These are phyloP conservation scores for Emydocephalus ijimae DNA, from an alignment of 2,113 vertebrate genomes.

Conservation along the genomic window DNA sequence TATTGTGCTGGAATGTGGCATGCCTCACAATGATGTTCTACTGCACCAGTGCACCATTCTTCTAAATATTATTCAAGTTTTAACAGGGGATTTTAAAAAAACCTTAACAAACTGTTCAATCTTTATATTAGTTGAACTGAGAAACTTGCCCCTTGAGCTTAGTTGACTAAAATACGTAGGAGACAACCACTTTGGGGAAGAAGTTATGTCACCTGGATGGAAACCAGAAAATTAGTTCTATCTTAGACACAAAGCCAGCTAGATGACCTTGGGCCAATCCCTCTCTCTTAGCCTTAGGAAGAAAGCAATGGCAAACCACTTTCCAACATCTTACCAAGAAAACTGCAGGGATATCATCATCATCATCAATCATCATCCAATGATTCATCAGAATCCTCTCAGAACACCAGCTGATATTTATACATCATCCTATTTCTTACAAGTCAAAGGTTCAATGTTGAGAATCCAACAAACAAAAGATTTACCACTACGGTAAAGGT, in stretches of 20 bases:
- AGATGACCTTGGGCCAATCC: neutral
- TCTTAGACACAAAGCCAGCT: neutral
- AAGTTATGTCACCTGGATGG: neutral
- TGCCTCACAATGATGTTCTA: conserved; percentile 32
- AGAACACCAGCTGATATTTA: neutral
- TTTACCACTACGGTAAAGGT: too few species aligned
- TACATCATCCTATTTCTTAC: neutral
- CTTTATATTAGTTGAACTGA: neutral
- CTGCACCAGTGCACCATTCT: conserved; percentile 44
- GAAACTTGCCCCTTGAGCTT: neutral
- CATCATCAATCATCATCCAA: too few species aligned
- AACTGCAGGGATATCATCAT: neutral
- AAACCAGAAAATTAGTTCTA: neutral
- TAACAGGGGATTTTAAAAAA: neutral
- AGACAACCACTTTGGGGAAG: neutral
- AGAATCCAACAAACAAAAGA: neutral
- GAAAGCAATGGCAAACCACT: neutral
- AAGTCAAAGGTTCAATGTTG: neutral
- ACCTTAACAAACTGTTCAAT: neutral
- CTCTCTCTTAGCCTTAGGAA: neutral
- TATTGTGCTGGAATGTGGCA: neutral
- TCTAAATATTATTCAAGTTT: conserved; percentile 13
- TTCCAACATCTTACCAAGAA: neutral
- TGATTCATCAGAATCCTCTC: neutral
- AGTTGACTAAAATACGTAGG: neutral